Evolutionary conservation across 2,888 invertebrate genomes (phyloP), one percentile per base, ranked within the genome.

Genomic region (Drosophila peninsularis): DNA sequence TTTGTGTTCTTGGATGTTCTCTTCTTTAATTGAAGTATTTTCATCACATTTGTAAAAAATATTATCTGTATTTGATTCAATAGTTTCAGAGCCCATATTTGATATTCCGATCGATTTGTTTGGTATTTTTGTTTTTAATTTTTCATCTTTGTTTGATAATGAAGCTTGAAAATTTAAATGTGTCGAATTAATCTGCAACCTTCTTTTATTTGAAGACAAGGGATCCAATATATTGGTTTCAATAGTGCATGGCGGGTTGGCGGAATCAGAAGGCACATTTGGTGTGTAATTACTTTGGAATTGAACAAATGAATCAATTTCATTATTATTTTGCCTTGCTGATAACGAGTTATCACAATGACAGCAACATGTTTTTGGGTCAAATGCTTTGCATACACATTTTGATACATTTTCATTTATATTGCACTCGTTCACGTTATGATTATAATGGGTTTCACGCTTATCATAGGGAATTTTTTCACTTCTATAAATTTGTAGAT

Each of bases 401-500:
- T 69, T 68, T 30, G 54, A 55, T 24, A 62, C 42, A 53, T 66
- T 82, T 45, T 67, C 52, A 63, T 66, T 58, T 36, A 67, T 71
- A 61, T 80, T 69, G 65, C 70, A 73, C 64, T 61, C 61, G 41
- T 68, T 68, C 34, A 45, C 39, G 21, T 57, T 57, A 47, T 69
- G 42, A 47, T 55, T 41, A n/a, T 57, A 45, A 34, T 58, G 50
- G 24, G 49, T 34, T 50, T 76, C 61, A 50, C 44, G 32, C 61
- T 66, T 64, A 45, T 60, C 64, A 57, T 58, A 54, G 62, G 39
- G 32, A 50, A 45, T 24, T 47, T 54, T 53, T 61, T 71, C 71
- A 72, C 73, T 71, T 81, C 85, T 87, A 72, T 91, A 92, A 70
- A 92, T 91, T 82, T 90, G 91, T 74, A 92, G 88, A 95, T 94